Base-by-base conservation (phyloP, 2,888 invertebrate genomes). In the Sinodicranocentrus sp. region DNA sequence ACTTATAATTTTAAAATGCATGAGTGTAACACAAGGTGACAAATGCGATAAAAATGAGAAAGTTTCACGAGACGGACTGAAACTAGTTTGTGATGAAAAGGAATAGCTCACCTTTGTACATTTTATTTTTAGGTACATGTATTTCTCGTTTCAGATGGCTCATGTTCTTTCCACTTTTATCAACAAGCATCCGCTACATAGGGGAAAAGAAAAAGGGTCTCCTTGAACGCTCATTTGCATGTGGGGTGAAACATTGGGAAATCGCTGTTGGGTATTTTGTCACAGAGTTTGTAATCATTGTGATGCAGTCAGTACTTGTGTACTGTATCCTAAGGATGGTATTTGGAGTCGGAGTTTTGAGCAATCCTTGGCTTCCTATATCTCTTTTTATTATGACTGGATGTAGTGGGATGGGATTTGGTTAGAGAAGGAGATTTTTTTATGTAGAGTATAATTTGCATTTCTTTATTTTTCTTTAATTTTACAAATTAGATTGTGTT, bases 281-380 rank as follows among this genome's bases (percentile, higher is more conserved):
- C 67, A 97, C 97, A 0, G 97, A 98, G 92, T 96, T 98, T 91
- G 94, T 97, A 84, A 96, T 98, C 23, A 96, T 98, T 95, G 94
- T 96, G 88, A 97, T 97, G 0, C 98, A 98, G 92, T 97, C 97
- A 0, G 94, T 95, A 0, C 92, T 98, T 43, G 96, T 98, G 82
- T 93, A 98, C 2, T 92, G 97, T 87, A 97, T 98, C 92, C 96
- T 98, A 94, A 95, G 97, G 88, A 92, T 95, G 2, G 96, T 96
- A 3, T 97, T 97, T 89, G 94, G 95, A 0, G 96, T 98, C 75
- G 95, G 97, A 90, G 95, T 96, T 90, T 94, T 95, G 89, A 98
- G 98, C 15, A 95, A 96, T 77, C 93, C 97, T 68, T 92, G 94
- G 70, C 94, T 94, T 91, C 97, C 98, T 19, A 93, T 98, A 85